Percentiles rank a stretch among this genome's conserved stretches.
These are phyloP conservation scores for Peromyscus nudipes DNA, from an alignment of 2,797 vertebrate species.

Conservation along the genomic window DNA sequence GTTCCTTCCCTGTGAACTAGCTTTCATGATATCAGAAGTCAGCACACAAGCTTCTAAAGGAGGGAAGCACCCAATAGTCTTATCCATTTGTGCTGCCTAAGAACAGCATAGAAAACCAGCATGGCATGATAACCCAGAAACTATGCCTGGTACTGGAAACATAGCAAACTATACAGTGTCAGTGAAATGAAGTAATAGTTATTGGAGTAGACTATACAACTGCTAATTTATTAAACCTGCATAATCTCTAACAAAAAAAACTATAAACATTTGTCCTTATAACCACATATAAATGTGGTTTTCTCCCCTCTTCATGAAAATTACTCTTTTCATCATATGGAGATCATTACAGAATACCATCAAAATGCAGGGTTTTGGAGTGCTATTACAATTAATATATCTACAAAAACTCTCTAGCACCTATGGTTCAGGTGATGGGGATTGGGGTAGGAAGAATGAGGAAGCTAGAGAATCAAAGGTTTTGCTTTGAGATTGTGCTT, in stretches of 20 bases:
- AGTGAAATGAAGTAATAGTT: neutral
- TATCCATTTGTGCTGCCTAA: neutral
- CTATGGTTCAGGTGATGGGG: neutral
- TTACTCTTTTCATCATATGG: neutral
- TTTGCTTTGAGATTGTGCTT: too few species aligned
- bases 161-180: neutral
- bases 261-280: neutral
- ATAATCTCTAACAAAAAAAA: neutral
- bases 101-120: neutral
- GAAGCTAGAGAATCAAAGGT: neutral
- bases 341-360: neutral
- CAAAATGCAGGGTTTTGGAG: neutral
- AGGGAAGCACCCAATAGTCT: neutral
- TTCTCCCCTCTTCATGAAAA: neutral
- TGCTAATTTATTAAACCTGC: neutral
- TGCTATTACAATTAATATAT: neutral
- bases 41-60: neutral
- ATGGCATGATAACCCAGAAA: neutral
- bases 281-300: too few species aligned
- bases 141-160: neutral
- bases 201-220: neutral
- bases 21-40: neutral
- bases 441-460: neutral
- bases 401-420: neutral
- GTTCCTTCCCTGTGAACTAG: neutral